A percentile compares a stretch with the other conserved stretches of the same genome.
These are phyloP conservation scores for Pitangus sulphuratus DNA, from an alignment of 2,797 vertebrate species.

Conservation along the genomic window DNA sequence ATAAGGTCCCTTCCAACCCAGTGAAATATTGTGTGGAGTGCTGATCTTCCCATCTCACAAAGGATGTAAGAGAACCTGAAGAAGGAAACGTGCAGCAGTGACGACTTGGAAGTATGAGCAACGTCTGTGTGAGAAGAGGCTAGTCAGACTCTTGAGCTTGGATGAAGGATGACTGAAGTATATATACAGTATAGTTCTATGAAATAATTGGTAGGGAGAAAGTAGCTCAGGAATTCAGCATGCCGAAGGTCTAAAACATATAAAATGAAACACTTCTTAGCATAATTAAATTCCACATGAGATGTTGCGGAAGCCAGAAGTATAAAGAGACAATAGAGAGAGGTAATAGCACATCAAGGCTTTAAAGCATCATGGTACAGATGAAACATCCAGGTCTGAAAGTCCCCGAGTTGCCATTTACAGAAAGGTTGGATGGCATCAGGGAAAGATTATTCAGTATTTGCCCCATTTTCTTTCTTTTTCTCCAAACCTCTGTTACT, in stretches of 20 bases:
- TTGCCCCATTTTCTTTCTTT: not conserved
- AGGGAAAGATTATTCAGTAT: not conserved
- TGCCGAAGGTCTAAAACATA: not conserved
- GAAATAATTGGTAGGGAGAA: not conserved
- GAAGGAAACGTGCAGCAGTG: not conserved
- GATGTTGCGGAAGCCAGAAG: not conserved
- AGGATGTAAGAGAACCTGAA: not conserved
- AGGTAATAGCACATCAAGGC: not conserved
- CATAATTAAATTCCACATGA: not conserved
- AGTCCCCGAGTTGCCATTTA: not conserved
- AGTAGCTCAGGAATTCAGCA: not conserved
- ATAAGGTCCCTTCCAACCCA: not conserved
- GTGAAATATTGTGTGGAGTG: not conserved
- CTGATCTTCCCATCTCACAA: not conserved
- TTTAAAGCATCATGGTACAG: not conserved
- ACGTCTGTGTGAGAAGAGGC: not conserved
- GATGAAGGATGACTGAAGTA: not conserved
- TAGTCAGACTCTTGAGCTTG: not conserved
- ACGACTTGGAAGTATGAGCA: not conserved
- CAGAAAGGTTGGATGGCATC: not conserved
- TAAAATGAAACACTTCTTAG: not conserved
- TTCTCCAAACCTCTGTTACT: not conserved
- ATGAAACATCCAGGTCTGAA: not conserved
- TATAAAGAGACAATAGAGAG: constrained; percentile 4
- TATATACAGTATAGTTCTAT: not conserved